Base-by-base conservation (phyloP, 53 echinoderm and acorn worm genomes). In the Mesocentrotus franciscanus region DNA sequence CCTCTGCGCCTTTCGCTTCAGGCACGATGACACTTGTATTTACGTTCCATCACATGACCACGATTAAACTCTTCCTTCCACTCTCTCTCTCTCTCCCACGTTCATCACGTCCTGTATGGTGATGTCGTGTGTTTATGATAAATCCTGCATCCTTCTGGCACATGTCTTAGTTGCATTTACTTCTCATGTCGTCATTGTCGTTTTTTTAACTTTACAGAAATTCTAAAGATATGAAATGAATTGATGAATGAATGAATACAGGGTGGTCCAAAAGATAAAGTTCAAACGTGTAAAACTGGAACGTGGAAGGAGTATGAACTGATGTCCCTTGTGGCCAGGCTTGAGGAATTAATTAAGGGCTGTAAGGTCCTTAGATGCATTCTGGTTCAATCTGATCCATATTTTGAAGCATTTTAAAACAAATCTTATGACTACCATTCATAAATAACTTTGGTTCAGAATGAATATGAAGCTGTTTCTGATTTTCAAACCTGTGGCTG, bases 1-100 rank as follows among this genome's bases (percentile, higher is more conserved):
- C 75, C 92, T 92, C 56, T 56, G 36, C 8, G 9, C 36, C 36
- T 66, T 56, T 66, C 12, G 39, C 56, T 87, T 9, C 1, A 58
- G 87, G 87, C 56, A 57, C 27, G 57, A 27, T 87, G 58, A 87
- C 87, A 87, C 87, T 87, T 29, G 58, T 87, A 81, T 81, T 81
- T 42, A 81, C 87, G 87, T 57, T 56, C 56, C 56, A 58, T 87
- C 87, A 87, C 87, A 87, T 87, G 87, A 87, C 57, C 87, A 58
- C 56, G 87, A 87, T 87, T 87, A 87, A 87, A 87, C 87, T 12
- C 58, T 87, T 87, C 87, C 87, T 56, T 58, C 87, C 59, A 87
- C 17, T 58, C 57, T 49, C 24, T 85, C 6, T 58, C 57, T 87
- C 27, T 29, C 75, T 81, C 42, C 10, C 87, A 87, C 27, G 87